A percentile compares a stretch with the other conserved stretches of the same genome.
Conservation (phyloP, 2,888 invertebrate genomes). For the Monoplex corrugatus region DNA sequence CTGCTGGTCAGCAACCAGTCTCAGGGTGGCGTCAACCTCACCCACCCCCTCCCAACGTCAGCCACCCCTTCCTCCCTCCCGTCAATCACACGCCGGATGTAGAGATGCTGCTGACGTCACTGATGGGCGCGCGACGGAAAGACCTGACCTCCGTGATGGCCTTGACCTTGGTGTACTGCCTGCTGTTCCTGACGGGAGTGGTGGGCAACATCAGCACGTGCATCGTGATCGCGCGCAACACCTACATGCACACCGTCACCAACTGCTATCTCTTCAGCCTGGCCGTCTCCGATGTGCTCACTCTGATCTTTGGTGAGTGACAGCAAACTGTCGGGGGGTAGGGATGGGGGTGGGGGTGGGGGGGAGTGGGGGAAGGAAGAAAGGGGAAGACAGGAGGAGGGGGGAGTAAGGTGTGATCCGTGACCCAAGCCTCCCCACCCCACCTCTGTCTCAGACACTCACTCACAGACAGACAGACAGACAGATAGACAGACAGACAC, state of each 20-base stretch:
- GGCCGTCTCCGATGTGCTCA: conserved; percentile 91
- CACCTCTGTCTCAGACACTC: too few relatives aligned
- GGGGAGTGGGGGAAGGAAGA: too few relatives aligned
- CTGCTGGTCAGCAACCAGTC: neutral
- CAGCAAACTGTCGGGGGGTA: neutral
- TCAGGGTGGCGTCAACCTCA: neutral
- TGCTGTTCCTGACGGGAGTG: conserved; percentile 90
- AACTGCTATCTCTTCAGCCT: conserved; percentile 95
- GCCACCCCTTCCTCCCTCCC: neutral
- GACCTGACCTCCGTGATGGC: conserved; percentile 69
- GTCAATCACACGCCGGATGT: conserved; percentile 52
- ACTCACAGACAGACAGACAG: too few relatives aligned
- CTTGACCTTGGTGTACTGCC: conserved; percentile 83
- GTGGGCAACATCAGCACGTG: conserved; percentile 93
- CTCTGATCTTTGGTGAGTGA: conserved; percentile 87
- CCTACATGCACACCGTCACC: conserved; percentile 93
- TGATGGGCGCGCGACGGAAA: conserved; percentile 71
- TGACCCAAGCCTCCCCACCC: too few relatives aligned
- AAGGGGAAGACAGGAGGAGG: too few relatives aligned
- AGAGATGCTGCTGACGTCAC: conserved; percentile 57
- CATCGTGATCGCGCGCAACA: conserved; percentile 90
- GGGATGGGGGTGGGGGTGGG: too few relatives aligned
- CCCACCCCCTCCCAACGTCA: neutral
- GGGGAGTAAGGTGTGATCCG: too few relatives aligned
- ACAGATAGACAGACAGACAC: neutral